phyloP scores from a whole-genome alignment of 2,113 vertebrate species.

The Engraulis encrasicolus region DNA sequence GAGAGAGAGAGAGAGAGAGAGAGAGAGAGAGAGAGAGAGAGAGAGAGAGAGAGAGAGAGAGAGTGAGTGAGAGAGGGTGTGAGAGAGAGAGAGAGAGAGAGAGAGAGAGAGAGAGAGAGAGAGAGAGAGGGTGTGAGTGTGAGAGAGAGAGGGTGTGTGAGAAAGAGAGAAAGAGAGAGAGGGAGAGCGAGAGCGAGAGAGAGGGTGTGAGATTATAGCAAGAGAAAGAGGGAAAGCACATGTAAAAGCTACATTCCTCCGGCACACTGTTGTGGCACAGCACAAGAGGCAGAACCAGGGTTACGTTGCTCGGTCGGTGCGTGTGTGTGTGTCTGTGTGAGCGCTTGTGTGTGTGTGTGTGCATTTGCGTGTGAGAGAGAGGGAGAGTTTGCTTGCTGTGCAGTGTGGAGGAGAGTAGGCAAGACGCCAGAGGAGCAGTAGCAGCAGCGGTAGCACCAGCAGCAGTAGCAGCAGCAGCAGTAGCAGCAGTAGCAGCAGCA shows the following conservation, averaged over 20 bases:
- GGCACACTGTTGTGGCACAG: not conserved
- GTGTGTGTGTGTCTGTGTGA: not conserved
- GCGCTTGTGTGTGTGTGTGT: not conserved
- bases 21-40: not conserved
- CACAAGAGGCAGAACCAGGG: not conserved
- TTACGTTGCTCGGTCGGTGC: too few relatives aligned
- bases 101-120: constrained; percentile 30
- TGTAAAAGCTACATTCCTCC: constrained; percentile 13
- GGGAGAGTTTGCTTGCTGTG: not conserved
- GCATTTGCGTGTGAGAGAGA: not conserved
- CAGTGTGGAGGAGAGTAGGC: not conserved
- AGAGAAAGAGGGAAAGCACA: not conserved
- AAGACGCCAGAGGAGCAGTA: not conserved
- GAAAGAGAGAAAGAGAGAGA: not conserved
- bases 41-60: constrained; percentile 10
- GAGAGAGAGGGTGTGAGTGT: too few relatives aligned
- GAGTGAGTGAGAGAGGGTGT: constrained; percentile 44
- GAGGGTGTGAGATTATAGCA: constrained; percentile 39
- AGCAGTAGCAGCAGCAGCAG: constrained; percentile 24
- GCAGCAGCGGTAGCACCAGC: not conserved
- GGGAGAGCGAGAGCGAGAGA: constrained; percentile 38
- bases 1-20: too few relatives aligned
- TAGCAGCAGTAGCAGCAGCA: too few relatives aligned
- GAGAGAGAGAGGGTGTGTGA: not conserved
- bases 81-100: constrained; percentile 22